Percentiles rank a stretch among this genome's conserved stretches.
Evolutionary conservation across 2,113 vertebrate species (phyloP).

Genomic region (Stegostoma tigrinum): DNA sequence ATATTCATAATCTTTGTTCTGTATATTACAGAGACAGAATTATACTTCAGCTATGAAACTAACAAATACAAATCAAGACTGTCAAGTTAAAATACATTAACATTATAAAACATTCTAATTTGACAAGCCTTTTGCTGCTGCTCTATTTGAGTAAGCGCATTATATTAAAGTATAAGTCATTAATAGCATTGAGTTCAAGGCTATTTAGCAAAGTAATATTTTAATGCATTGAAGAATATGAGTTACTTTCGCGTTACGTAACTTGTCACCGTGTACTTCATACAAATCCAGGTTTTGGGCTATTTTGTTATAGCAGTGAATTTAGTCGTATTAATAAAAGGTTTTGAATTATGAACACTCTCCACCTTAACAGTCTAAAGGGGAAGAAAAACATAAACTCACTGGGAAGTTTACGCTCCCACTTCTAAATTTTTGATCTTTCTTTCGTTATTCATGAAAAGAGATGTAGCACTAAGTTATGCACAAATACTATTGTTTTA

Average conservation of each 20-base stretch:
- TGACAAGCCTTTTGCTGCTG: constrained; percentile 17
- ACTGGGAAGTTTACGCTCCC: neutral
- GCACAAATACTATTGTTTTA: neutral
- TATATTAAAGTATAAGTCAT: neutral
- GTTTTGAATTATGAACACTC: neutral
- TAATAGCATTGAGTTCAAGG: neutral
- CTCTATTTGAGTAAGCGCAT: neutral
- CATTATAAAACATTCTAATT: neutral
- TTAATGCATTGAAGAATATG: neutral
- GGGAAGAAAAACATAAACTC: neutral
- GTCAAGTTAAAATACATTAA: constrained; percentile 6
- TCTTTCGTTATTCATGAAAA: neutral
- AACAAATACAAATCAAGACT: constrained; percentile 14
- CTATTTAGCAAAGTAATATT: neutral
- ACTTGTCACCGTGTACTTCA: neutral
- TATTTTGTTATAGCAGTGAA: neutral
- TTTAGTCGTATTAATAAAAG: neutral
- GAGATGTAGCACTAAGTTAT: neutral
- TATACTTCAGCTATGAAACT: neutral
- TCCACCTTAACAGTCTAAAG: neutral
- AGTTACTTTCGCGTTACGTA: neutral
- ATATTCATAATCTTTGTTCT: neutral
- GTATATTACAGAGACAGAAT: neutral
- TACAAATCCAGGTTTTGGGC: neutral
- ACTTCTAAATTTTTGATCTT: neutral